Evolutionary conservation across 2,888 invertebrate genomes (phyloP), one percentile per base, ranked within the genome.

Genomic region (Eumerus sabulonum): DNA sequence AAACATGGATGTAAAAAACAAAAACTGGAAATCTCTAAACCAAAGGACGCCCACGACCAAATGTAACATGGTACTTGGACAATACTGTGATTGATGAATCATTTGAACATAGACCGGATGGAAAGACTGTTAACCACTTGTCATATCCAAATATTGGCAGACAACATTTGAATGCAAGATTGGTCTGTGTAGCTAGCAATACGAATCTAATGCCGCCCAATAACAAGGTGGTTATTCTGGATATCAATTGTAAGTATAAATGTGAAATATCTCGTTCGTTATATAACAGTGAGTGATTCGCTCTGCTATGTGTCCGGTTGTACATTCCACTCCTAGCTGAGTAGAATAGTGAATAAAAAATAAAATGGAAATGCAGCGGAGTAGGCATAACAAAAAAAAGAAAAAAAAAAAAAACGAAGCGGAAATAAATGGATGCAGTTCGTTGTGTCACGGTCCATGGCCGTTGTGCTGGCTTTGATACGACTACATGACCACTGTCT

Each of bases 131-230:
- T 85, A 96, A 96, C 90, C 93, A 93, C 84, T 91, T 96, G 84
- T 92, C 92, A 81, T 95, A 94, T 86, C 94, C 94, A 71, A 94
- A 93, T 87, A 92, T 96, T 83, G 94, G 94, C 36, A 90, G 96
- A 71, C 94, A 95, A 88, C 95, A 96, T 89, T 91, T 96, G 84
- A 94, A 95, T 89, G 92, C 94, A 71, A 91, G 95, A 85, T 93
- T 96, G 85, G 93, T 95, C 85, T 96, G 96, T 90, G 95, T 96
- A 89, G 96, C 96, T 27, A 93, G 94, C 85, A 96, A 96, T 89
- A 96, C 95, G 82, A 95, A 95, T 88, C 90, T 96, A 84, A 94
- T 94, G 47, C 92, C 92, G 57, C 94, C 96, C 9, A 92, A 93
- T 86, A 92, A 93, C 84, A 94, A 93, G 89, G 92, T 94, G 83